Conservation (phyloP, 1,140 invertebrate genomes). For the Zaprionus camerounensis region DNA sequence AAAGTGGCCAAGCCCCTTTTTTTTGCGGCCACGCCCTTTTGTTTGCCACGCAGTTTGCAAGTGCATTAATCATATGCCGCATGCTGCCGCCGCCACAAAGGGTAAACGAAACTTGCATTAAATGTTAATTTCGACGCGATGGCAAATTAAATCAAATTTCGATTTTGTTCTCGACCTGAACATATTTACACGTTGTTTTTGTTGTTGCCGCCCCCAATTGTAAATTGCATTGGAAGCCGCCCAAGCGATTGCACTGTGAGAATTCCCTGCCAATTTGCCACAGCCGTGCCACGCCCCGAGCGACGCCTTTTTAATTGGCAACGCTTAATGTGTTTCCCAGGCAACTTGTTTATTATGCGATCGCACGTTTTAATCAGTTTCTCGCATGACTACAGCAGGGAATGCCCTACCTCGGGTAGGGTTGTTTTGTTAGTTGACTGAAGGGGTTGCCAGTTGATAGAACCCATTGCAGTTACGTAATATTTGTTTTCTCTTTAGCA, state of each 20-base stretch:
- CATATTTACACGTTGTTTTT: constrained; percentile 1
- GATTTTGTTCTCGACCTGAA: not conserved
- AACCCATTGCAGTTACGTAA: not conserved
- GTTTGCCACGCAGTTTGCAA: constrained; percentile 21
- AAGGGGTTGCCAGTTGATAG: not conserved
- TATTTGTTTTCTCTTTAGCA: not conserved
- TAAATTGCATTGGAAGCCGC: constrained; percentile 13
- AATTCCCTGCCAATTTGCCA: constrained; percentile 38
- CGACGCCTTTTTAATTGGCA: constrained; percentile 51
- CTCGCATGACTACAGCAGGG: constrained; percentile 2
- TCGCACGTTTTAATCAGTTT: constrained; percentile 46
- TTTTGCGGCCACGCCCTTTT: not conserved
- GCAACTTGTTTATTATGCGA: constrained; percentile 38
- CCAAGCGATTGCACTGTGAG: constrained; percentile 45
- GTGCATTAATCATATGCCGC: constrained; percentile 64
- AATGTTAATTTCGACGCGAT: constrained; percentile 41
- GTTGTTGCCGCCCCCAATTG: constrained; percentile 34
- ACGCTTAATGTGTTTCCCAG: constrained; percentile 51
- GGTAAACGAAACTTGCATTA: constrained; percentile 28
- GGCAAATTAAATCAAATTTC: constrained; percentile 53
- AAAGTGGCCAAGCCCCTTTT: constrained; percentile 43
- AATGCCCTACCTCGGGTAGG: not conserved
- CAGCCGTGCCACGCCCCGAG: constrained; percentile 50
- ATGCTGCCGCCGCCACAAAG: constrained; percentile 31
- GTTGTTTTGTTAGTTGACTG: not conserved